Base-by-base conservation (phyloP, 2,113 vertebrate species). In the Lucifuga dentata region DNA sequence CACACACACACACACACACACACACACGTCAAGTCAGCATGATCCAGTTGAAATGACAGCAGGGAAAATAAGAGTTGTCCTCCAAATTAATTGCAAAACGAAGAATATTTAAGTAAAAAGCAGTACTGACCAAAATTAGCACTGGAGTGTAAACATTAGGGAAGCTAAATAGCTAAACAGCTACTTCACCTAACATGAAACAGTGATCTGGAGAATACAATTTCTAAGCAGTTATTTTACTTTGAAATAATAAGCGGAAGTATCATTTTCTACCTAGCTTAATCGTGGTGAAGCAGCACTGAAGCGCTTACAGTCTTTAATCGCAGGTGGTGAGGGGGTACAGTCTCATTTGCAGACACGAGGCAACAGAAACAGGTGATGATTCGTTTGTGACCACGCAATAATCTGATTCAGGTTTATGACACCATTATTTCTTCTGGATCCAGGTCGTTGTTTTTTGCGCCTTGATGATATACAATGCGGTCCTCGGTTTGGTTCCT, bases 241-340 rank as follows among this genome's bases (percentile, higher is more conserved):
- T 68, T 64, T 86, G 79, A 74, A 83, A 19, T 0, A 1, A 0
- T 2, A 12, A 41, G 39, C 46, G 77, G 77, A 85, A 43, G n/a
- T 24, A 0, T 0, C 9, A 0, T 1, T 0, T 3, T 1, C 5
- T 15, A 1, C 5, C 3, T 0, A 2, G 1, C 41, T 64, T 57
- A 20, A 56, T 1, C 3, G 13, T 36, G 61, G 17, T 40, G 77
- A 64, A 29, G 39, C 64, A 41, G 45, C 52, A 11, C 15, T 1
- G 69, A 41, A 64, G 72, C 65, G 78, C 78, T 29, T 29, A 13
- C 83, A 62, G 40, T 58, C 63, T 19, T 75, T 87, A 83, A 77
- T 83, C 83, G 78, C 87, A 89, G 90, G 89, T 91, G 85, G 76
- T 55, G 6, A 49, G 70, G 58, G 52, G 26, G 3, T 13, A 36